Base-by-base conservation (phyloP, 2,113 vertebrate species). In the Myxocyprinus asiaticus region DNA sequence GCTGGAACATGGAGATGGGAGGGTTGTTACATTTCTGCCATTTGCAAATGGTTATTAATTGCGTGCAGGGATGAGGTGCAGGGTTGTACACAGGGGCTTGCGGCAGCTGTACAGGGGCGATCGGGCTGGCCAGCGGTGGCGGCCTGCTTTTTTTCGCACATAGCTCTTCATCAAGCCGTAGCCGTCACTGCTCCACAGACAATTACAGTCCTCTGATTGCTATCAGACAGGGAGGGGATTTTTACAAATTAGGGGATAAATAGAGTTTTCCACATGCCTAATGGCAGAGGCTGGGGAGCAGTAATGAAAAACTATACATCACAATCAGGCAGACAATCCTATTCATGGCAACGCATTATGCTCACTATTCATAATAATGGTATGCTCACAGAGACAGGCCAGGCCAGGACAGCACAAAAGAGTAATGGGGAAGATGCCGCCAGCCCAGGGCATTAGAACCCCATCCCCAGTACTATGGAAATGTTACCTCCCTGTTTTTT, bases 221-320 rank as follows among this genome's bases (percentile, higher is more conserved):
- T 95, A 95, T 95, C 95, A 95, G 94, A 95, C 95, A 95, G 93
- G 94, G 94, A 95, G 92, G 93, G 94, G 94, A 95, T 95, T 94
- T 96, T 94, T 96, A 96, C 96, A 98, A 98, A 98, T 98, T 98
- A 98, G 95, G 93, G 95, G 96, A 98, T 98, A 98, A 98, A 99
- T 99, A 99, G 96, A 97, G 97, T 96, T 89, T 95, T 94, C 95
- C 94, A 94, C 94, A 95, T 94, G 94, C 96, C 95, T 96, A 95
- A 95, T 95, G 95, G 94, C 93, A 94, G 93, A 95, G 95, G 94
- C 95, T 93, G 95, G 94, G 94, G 94, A 94, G 91, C 92, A 87
- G 96, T 99, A 99, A 99, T 99, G 97, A 98, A 98, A 98, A 98
- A 97, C 96, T 95, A 99, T 98, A 98, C 94, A 98, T 99, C 97